Evolutionary conservation across 2,113 vertebrate species (phyloP).

Genomic region (Anhinga anhinga): DNA sequence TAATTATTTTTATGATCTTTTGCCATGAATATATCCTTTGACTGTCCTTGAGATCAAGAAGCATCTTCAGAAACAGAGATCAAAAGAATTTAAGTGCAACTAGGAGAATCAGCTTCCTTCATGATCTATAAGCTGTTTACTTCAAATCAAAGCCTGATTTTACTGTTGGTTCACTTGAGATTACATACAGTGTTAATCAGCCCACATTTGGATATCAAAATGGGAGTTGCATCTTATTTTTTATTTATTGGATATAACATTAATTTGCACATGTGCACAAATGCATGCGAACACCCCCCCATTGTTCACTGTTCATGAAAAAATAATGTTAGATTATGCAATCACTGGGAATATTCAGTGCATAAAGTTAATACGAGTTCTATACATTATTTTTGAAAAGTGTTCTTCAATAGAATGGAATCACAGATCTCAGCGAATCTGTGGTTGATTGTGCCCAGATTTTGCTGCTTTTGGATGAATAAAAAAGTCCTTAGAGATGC

Average conservation of each 20-base stretch:
- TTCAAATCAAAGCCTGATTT: slow-evolving; percentile 7
- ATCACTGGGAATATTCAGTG: neutral
- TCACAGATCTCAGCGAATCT: neutral
- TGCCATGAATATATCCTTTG: neutral
- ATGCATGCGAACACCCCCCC: neutral
- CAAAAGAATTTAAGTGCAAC: slow-evolving; percentile 6
- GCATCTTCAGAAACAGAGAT: neutral
- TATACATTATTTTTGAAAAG: neutral
- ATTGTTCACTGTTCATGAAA: neutral
- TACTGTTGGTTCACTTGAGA: neutral
- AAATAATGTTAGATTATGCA: neutral
- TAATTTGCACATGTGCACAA: neutral
- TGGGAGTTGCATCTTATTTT: neutral
- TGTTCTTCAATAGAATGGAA: neutral
- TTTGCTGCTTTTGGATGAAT: neutral
- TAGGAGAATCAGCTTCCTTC: neutral
- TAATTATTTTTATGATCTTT: slow-evolving; percentile 30
- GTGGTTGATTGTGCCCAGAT: neutral
- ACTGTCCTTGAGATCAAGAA: slow-evolving; percentile 32
- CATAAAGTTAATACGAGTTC: neutral
- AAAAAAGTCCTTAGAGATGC: neutral
- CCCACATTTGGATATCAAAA: neutral
- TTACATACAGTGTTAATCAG: neutral
- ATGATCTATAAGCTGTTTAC: neutral
- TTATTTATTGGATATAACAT: neutral